A percentile compares a stretch with the other conserved stretches of the same genome.
Evolutionary conservation across 2,797 vertebrate genomes (phyloP).

Genomic region (Acipenser oxyrinchus): DNA sequence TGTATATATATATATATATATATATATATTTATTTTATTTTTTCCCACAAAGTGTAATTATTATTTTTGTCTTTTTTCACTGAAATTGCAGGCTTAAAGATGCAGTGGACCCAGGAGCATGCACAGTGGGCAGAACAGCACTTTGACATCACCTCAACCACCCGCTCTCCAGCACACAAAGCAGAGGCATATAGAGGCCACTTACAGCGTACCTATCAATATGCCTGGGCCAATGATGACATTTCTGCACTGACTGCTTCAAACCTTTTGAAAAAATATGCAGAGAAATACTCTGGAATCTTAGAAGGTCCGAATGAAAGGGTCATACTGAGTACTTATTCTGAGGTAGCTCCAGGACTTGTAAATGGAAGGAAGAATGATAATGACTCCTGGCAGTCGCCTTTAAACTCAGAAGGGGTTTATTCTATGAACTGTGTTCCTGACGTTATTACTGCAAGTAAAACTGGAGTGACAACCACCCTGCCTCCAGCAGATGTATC

Average conservation of each 20-base stretch:
- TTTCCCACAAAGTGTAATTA: too few relatives aligned
- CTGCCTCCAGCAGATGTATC: constrained; percentile 86
- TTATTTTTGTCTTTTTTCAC: constrained; percentile 30
- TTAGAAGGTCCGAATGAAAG: constrained; percentile 88
- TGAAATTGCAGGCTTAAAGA: constrained; percentile 87
- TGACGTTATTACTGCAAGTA: constrained; percentile 88
- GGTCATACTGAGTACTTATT: constrained; percentile 85
- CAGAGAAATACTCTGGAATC: constrained; percentile 97
- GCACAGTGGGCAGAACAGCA: constrained; percentile 99
- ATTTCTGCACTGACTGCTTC: constrained; percentile 97
- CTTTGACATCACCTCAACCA: constrained; percentile 97
- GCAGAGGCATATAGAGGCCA: constrained; percentile 94
- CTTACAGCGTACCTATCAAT: constrained; percentile 95
- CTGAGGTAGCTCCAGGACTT: constrained; percentile 76
- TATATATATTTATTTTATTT: background rate
- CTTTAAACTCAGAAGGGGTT: constrained; percentile 75
- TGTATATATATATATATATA: too few relatives aligned
- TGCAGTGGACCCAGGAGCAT: constrained; percentile 99
- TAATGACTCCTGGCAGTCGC: constrained; percentile 85
- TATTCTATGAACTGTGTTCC: constrained; percentile 96
- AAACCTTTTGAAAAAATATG: constrained; percentile 96
- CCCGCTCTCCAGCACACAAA: constrained; percentile 96
- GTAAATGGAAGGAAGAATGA: constrained; percentile 92
- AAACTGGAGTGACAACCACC: constrained; percentile 85
- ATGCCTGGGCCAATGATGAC: constrained; percentile 97